phyloP scores from a whole-genome alignment of 2,888 invertebrate genomes.

The Pachycephus smyrnensis region DNA sequence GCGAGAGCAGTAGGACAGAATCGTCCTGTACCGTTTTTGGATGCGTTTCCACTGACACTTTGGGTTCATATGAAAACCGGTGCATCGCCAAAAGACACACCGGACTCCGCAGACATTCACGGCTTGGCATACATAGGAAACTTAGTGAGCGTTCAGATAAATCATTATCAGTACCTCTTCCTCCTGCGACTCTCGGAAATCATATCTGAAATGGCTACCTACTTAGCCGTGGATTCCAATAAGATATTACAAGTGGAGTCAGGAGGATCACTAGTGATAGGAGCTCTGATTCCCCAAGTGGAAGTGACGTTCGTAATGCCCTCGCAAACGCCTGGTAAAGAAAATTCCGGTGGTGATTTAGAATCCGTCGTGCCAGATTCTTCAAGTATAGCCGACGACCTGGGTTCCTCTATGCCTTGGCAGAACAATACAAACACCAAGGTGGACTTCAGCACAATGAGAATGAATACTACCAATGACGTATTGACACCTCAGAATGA shows the following conservation, averaged over 20 bases:
- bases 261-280: slow-evolving; percentile 75
- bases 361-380: slow-evolving; percentile 89
- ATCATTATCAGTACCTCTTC: slow-evolving; percentile 94
- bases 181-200: slow-evolving; percentile 86
- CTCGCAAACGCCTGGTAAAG: slow-evolving; percentile 84
- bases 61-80: slow-evolving; percentile 76
- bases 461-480: slow-evolving; percentile 60
- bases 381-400: slow-evolving; percentile 84
- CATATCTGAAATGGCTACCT: slow-evolving; percentile 82
- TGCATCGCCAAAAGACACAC: slow-evolving; percentile 27
- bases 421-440: slow-evolving; percentile 43
- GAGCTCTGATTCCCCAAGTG: slow-evolving; percentile 85
- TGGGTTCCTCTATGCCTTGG: slow-evolving; percentile 56
- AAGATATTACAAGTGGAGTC: slow-evolving; percentile 73
- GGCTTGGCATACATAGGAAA: slow-evolving; percentile 85
- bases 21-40: slow-evolving; percentile 83
- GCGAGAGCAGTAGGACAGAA: slow-evolving; percentile 80
- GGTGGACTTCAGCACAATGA: slow-evolving; percentile 52
- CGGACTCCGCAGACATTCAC: slow-evolving; percentile 77
- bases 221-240: slow-evolving; percentile 82
- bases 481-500: slow-evolving; percentile 63
- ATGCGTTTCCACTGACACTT: slow-evolving; percentile 87
- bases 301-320: slow-evolving; percentile 92
- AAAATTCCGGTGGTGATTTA: slow-evolving; percentile 85
- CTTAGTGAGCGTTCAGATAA: slow-evolving; percentile 89